These are phyloP conservation scores for Pseudoatta argentina DNA, from an alignment of 1,140 invertebrate species.

Conservation along the genomic window DNA sequence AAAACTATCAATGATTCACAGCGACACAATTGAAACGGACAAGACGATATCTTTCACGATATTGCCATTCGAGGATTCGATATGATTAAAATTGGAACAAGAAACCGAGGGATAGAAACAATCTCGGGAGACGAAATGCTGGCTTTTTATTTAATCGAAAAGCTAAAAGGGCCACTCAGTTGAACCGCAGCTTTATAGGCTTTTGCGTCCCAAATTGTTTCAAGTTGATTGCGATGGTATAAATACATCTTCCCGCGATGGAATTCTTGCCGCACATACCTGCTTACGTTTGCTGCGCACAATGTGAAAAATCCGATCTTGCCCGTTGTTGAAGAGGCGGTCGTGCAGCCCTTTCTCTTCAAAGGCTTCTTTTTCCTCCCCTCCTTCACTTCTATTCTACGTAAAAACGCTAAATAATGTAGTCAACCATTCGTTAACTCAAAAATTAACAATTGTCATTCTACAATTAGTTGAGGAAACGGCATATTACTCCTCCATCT, in stretches of 20 bases:
- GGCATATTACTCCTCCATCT: slow-evolving; percentile 5
- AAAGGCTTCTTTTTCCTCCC: slow-evolving; percentile 15
- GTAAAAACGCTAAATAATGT: slow-evolving; percentile 68
- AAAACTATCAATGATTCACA: slow-evolving; percentile 40
- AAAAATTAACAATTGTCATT: slow-evolving; percentile 29
- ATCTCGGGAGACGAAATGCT: background rate
- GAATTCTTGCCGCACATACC: background rate
- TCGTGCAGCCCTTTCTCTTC: slow-evolving; percentile 38
- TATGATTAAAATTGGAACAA: background rate
- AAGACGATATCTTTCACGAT: slow-evolving; percentile 59
- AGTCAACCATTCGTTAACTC: slow-evolving; percentile 39
- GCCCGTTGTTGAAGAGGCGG: slow-evolving; percentile 70
- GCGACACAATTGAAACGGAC: slow-evolving; percentile 41
- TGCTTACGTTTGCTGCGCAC: background rate
- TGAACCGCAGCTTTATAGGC: background rate
- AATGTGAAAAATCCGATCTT: slow-evolving; percentile 74
- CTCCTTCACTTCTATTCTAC: slow-evolving; percentile 59
- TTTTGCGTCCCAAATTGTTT: background rate
- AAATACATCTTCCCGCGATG: slow-evolving; percentile 21
- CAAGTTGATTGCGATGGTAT: slow-evolving; percentile 6
- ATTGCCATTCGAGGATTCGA: slow-evolving; percentile 11
- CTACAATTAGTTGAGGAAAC: slow-evolving; percentile 30
- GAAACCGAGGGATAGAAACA: slow-evolving; percentile 18
- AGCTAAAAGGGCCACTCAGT: slow-evolving; percentile 5
- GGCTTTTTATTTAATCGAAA: slow-evolving; percentile 4